Evolutionary conservation across 2,888 invertebrate species (phyloP), one percentile per base, ranked within the genome.

Genomic region (Melanophora roralis): DNA sequence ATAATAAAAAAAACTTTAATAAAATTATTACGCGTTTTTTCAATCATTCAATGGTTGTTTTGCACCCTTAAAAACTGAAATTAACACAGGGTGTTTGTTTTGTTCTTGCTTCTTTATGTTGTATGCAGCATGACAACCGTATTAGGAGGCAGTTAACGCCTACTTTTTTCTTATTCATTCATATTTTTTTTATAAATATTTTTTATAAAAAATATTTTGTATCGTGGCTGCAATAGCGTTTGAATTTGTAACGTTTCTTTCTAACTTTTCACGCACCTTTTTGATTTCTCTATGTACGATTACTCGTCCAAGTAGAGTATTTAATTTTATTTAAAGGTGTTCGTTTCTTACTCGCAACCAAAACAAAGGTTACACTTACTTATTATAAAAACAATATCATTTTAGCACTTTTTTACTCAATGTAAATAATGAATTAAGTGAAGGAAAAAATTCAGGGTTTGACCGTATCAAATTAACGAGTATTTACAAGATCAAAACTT

Each of bases 91-190:
- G 80, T 80, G 80, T 74, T 34, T 55, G 55, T 34, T 34, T 7
- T 32, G 53, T 45, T 45, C 5, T 62, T 51, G 38, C 43, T 60
- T 6, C 8, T 67, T 27, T 45, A 82, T 75, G 68, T 78, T 73
- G 71, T 79, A 67, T 72, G 55, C 78, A 71, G 77, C 81, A 82
- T 84, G 84, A 83, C 83, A 83, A 83, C 75, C 79, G 83, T 80
- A 82, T 83, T 82, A 83, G 84, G 82, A 83, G 84, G 83, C 76
- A 82, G 83, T 82, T 69, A 77, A 83, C 84, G 84, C 84, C 84
- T 68, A 71, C 80, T 83, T 83, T 82, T 71, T 64, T 53, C 21
- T 49, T 23, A 23, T 72, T 62, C 60, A 68, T 72, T 80, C 72
- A 67, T 71, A 77, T 34, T 65, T 71, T 77, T 75, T 68, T 59